Base-by-base conservation (phyloP, 2,888 invertebrate species). In the Drosophila emarginata region DNA sequence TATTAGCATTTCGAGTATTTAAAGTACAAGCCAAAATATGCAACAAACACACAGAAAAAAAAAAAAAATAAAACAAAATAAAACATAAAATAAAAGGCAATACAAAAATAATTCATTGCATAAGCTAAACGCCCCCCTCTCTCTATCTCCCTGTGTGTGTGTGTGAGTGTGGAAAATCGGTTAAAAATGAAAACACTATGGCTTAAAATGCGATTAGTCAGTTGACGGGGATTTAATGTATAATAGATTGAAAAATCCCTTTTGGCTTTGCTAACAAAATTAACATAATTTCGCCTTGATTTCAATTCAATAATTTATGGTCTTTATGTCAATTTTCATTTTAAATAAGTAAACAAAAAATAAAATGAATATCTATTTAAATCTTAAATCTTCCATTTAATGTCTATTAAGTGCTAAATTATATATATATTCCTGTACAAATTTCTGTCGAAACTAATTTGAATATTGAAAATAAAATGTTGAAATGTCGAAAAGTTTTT, bases 71-170 rank as follows among this genome's bases (percentile, higher is more conserved):
- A 14, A n/a, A n/a, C n/a, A n/a, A n/a, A n/a, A n/a, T n/a, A n/a
- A n/a, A n/a, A n/a, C n/a, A n/a, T n/a, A n/a, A 14, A 54, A 64
- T 32, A 15, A n/a, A 15, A 56, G 50, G 59, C 39, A 72, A 65
- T 71, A 45, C 65, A 52, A 58, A 26, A 60, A 28, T 52, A 26
- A 64, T 65, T 72, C 56, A 71, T 72, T 73, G 56, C 73, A 26
- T 51, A 56, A 51, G 6, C 54, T 14, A 4, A 6, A 56, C 26
- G 21, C 18, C 11, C 15, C 4, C 7, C 40, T 14, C 12, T 15
- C n/a, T 14, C 40, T 40, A 5, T 14, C 9, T 15, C 7, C 15
- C 15, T n/a, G 4, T 4, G 23, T 50, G 23, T 2, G 36, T 11
- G 15, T 64, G 45, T 12, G 18, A 60, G 39, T 32, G 40, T 15